A percentile compares a stretch with the other conserved stretches of the same genome.
phyloP scores from a whole-genome alignment of 2,888 invertebrate genomes.

The Cephus spinipes region DNA sequence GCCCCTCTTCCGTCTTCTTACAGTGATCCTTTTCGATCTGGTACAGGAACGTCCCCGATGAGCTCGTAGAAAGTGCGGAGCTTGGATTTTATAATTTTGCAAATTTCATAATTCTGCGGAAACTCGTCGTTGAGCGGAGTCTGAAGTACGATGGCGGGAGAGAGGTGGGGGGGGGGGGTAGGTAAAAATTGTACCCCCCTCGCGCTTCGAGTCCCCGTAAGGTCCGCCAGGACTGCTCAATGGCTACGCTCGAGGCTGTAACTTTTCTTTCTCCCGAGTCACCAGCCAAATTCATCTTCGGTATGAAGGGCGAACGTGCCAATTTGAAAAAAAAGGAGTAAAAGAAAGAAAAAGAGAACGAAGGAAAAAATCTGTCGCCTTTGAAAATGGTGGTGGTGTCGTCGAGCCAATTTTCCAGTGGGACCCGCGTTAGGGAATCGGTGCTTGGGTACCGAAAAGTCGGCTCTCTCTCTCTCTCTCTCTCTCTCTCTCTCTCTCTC shows the following conservation, averaged over 20 bases:
- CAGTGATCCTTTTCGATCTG: neutral
- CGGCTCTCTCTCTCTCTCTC: conserved; percentile 12
- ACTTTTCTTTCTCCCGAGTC: too few species aligned
- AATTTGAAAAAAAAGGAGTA: neutral
- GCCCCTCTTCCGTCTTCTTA: neutral
- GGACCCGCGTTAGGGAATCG: neutral
- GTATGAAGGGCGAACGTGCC: neutral
- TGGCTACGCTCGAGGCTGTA: too few species aligned
- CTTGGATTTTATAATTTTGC: too few species aligned
- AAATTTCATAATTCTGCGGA: too few species aligned
- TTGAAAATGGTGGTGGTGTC: neutral
- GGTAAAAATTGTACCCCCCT: too few species aligned
- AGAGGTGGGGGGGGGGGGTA: too few species aligned
- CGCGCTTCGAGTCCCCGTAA: too few species aligned
- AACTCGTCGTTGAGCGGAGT: too few species aligned
- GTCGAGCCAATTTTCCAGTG: neutral
- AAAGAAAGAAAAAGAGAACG: neutral
- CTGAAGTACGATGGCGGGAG: too few species aligned
- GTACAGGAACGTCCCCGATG: too few species aligned
- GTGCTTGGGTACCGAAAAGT: conserved; percentile 6
- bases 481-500: conserved; percentile 12
- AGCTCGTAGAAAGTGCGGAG: too few species aligned
- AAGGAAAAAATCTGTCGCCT: neutral
- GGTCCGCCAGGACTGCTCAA: too few species aligned
- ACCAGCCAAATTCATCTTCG: neutral